phyloP scores from a whole-genome alignment of 2,888 invertebrate species.

The Elmis aenea region DNA sequence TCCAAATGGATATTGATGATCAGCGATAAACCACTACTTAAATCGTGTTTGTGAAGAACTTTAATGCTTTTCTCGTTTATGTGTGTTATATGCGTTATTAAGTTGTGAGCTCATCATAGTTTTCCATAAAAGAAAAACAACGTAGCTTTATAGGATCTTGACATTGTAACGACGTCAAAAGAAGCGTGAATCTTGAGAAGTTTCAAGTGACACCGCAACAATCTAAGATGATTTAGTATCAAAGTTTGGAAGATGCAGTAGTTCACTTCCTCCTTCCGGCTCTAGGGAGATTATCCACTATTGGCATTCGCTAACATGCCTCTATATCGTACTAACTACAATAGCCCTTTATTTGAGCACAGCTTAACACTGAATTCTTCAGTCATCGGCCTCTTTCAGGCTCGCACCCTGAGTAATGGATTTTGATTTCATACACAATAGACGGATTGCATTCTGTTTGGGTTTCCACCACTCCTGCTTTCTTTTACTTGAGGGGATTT shows the following conservation, averaged over 20 bases:
- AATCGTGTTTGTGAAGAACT: too few relatives aligned
- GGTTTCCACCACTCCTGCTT: slow-evolving; percentile 3
- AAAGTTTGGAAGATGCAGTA: slow-evolving; percentile 29
- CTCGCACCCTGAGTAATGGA: slow-evolving; percentile 39
- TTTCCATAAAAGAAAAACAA: too few relatives aligned
- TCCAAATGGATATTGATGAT: too few relatives aligned
- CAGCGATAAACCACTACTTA: too few relatives aligned
- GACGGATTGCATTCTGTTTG: slow-evolving; percentile 22
- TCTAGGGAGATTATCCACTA: slow-evolving; percentile 43
- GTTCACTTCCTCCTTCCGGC: slow-evolving; percentile 24
- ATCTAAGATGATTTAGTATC: slow-evolving; percentile 31
- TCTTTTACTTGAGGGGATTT: too few relatives aligned
- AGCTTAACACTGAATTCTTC: slow-evolving; percentile 38
- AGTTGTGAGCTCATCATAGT: too few relatives aligned
- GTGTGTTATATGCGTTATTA: too few relatives aligned
- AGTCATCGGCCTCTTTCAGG: slow-evolving; percentile 29
- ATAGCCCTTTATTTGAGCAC: slow-evolving; percentile 35
- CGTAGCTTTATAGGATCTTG: too few relatives aligned
- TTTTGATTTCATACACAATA: slow-evolving; percentile 41
- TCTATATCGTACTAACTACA: slow-evolving; percentile 22
- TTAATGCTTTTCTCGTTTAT: too few relatives aligned
- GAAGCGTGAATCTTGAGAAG: too few relatives aligned
- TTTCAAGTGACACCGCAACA: background rate
- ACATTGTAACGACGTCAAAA: too few relatives aligned
- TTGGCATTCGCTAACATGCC: slow-evolving; percentile 43